A percentile compares a stretch with the other conserved stretches of the same genome.
These are phyloP conservation scores for Taurulus bubalis DNA, from an alignment of 2,113 vertebrate genomes.

Conservation along the genomic window DNA sequence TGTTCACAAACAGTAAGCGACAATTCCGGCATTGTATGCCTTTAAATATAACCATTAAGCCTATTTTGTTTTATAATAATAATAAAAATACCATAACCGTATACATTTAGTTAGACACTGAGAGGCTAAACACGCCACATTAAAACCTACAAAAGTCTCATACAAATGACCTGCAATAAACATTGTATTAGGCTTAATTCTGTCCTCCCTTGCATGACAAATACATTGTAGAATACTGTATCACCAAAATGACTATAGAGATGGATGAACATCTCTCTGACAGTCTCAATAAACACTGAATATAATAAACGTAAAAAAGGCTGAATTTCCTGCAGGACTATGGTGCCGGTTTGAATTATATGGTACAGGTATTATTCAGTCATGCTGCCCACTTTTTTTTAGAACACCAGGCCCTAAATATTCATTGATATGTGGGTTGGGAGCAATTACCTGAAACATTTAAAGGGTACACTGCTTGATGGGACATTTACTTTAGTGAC, in stretches of 20 bases:
- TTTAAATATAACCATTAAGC: neutral
- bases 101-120: too few species aligned
- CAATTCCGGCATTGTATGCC: neutral
- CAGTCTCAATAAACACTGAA: constrained; percentile 40
- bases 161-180: neutral
- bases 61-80: neutral
- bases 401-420: constrained; percentile 29
- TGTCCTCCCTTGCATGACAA: neutral
- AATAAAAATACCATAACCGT: neutral
- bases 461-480: constrained; percentile 38
- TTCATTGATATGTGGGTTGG: constrained; percentile 42
- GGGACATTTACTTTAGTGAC: constrained; percentile 14
- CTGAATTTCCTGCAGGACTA: constrained; percentile 29
- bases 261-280: constrained; percentile 25
- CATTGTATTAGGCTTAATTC: neutral
- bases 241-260: constrained; percentile 20
- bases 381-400: constrained; percentile 15
- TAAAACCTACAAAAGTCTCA: neutral
- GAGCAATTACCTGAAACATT: constrained; percentile 44
- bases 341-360: constrained; percentile 15
- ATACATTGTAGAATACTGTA: neutral
- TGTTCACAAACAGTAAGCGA: neutral
- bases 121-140: neutral
- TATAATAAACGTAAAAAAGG: constrained; percentile 23
- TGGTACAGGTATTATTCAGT: constrained; percentile 11